Conservation (phyloP, 2,888 invertebrate genomes). For the Ephialtes manifestator region DNA sequence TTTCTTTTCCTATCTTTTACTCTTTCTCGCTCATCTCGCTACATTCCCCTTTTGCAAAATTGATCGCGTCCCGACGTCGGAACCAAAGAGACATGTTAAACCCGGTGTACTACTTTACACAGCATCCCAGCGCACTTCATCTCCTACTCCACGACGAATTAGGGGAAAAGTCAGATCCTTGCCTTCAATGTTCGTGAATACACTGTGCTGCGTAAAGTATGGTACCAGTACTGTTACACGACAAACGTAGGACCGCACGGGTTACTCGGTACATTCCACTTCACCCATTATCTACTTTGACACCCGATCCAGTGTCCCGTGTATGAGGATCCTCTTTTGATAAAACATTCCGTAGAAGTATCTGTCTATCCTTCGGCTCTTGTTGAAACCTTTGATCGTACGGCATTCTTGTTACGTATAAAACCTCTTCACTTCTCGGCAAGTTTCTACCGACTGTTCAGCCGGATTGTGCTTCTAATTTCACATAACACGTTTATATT, state of each 20-base stretch:
- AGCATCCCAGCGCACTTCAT: slow-evolving; percentile 49
- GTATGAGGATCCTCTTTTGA: slow-evolving; percentile 24
- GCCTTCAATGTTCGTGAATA: slow-evolving; percentile 26
- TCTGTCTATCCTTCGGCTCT: slow-evolving; percentile 8
- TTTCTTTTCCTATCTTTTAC: slow-evolving; percentile 56
- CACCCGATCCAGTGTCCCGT: slow-evolving; percentile 74
- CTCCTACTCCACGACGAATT: slow-evolving; percentile 30
- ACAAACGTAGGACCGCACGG: slow-evolving; percentile 42
- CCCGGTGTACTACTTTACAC: slow-evolving; percentile 53
- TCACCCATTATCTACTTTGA: slow-evolving; percentile 74
- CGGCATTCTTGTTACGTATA: neutral
- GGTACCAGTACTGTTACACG: slow-evolving; percentile 30
- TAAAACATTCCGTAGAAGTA: neutral
- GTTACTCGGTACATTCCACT: slow-evolving; percentile 43
- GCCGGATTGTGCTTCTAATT: neutral
- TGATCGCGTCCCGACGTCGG: slow-evolving; percentile 78
- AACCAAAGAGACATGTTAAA: slow-evolving; percentile 72
- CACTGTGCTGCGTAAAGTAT: slow-evolving; percentile 22
- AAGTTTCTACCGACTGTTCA: neutral
- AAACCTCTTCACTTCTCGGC: neutral
- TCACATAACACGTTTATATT: neutral
- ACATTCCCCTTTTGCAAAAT: slow-evolving; percentile 80
- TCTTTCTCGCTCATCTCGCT: slow-evolving; percentile 56
- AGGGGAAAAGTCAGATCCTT: slow-evolving; percentile 33
- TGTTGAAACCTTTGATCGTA: slow-evolving; percentile 58